These are phyloP conservation scores for Dinothrombium tinctorium DNA, from an alignment of 1,140 invertebrate species.

Conservation along the genomic window DNA sequence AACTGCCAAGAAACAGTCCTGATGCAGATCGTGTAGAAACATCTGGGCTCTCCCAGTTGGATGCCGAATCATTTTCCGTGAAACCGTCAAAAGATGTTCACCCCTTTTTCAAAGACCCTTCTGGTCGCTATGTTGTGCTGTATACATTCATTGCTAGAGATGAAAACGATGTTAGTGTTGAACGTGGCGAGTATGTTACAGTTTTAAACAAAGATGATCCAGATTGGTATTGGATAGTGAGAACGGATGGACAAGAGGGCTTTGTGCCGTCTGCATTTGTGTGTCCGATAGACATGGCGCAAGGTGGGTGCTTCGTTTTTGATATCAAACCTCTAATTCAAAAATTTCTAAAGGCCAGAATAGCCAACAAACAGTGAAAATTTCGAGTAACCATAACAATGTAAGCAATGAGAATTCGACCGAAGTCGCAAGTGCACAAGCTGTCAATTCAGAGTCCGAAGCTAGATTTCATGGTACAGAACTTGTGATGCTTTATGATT, in stretches of 20 bases:
- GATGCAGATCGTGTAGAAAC: not conserved
- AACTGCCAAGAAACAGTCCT: slow-evolving; percentile 20
- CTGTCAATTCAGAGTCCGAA: slow-evolving; percentile 15
- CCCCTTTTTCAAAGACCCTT: slow-evolving; percentile 73
- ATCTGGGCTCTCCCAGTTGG: slow-evolving; percentile 1
- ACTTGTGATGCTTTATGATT: slow-evolving; percentile 70
- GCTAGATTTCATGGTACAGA: slow-evolving; percentile 44
- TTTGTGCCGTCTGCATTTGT: slow-evolving; percentile 88
- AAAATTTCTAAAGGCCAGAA: too few species aligned
- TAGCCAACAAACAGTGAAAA: too few species aligned
- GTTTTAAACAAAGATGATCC: slow-evolving; percentile 77
- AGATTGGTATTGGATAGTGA: slow-evolving; percentile 84
- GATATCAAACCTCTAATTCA: not conserved
- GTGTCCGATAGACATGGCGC: slow-evolving; percentile 57
- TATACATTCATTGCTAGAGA: slow-evolving; percentile 77
- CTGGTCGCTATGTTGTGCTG: slow-evolving; percentile 72
- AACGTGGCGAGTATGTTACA: slow-evolving; percentile 77
- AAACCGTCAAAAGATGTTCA: slow-evolving; percentile 32
- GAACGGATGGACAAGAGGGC: slow-evolving; percentile 73
- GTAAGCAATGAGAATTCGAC: not conserved
- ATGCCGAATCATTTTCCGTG: not conserved
- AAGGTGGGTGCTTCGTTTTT: slow-evolving; percentile 3
- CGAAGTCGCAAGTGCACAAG: slow-evolving; percentile 6
- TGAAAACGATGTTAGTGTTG: slow-evolving; percentile 80
- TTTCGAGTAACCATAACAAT: not conserved